Conservation (phyloP, 2,113 vertebrate genomes). For the Melanostigma gelatinosum region DNA sequence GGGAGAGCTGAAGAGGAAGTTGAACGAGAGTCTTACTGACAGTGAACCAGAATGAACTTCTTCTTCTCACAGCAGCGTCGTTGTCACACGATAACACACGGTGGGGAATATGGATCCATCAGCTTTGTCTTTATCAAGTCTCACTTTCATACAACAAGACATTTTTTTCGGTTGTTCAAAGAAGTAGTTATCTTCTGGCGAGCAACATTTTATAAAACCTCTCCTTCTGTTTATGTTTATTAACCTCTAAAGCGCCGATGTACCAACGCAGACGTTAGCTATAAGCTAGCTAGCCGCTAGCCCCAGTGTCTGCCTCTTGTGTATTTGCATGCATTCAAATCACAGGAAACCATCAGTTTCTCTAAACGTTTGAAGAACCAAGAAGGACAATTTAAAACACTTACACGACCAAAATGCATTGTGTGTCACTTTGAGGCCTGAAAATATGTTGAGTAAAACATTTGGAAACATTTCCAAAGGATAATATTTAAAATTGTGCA, state of each 20-base stretch:
- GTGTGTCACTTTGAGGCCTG: not conserved
- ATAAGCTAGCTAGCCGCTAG: not conserved
- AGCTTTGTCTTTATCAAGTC: too few species aligned
- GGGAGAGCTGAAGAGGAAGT: slow-evolving; percentile 39
- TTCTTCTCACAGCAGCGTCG: not conserved
- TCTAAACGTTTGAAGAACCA: too few species aligned
- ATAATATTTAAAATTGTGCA: too few species aligned
- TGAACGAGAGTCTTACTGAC: slow-evolving; percentile 1
- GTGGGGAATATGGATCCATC: not conserved
- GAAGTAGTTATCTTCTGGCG: not conserved
- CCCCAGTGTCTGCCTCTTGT: not conserved
- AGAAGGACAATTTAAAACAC: too few species aligned
- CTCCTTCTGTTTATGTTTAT: not conserved
- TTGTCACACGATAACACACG: not conserved
- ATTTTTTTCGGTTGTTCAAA: not conserved
- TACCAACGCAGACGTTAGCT: not conserved
- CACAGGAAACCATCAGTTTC: too few species aligned
- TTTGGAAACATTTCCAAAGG: too few species aligned
- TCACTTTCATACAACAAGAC: not conserved
- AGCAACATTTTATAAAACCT: not conserved
- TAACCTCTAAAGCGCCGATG: not conserved
- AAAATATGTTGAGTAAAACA: too few species aligned
- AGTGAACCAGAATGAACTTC: not conserved
- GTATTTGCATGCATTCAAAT: not conserved
- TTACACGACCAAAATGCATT: not conserved